Evolutionary conservation across 2,888 invertebrate species (phyloP), one percentile per base, ranked within the genome.

Genomic region (Oxycera nigricornis): DNA sequence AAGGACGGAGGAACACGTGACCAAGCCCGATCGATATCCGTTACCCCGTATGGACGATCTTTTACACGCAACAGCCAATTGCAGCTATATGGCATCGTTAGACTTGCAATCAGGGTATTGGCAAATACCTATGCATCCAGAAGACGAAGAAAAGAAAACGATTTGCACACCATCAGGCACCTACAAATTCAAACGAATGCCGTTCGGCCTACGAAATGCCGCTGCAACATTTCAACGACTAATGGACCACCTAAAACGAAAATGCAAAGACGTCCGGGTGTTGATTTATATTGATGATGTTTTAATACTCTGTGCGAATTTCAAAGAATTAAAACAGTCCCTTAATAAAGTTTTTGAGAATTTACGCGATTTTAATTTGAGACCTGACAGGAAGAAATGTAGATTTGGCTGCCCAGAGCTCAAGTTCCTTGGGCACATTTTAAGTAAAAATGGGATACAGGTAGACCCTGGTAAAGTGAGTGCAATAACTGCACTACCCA

Each of bases 291-390:
- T 7, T 7, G 7, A 35, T 35, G 39, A 7, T 35, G 26, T 81
- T 2, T 72, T 81, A 0, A 39, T 81, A 0, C 73, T 80, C 1
- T 81, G 81, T 0, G 74, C 74, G 0, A 59, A 68, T 2, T 82
- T 80, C 11, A 9, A 11, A 9, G 11, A 39, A 39, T 11, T 9
- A 7, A 9, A 9, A 11, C 9, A 7, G 11, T 7, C 7, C 11
- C 11, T 39, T 9, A 7, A 11, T 35, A 6, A 35, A 7, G 39
- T 6, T 35, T 7, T 35, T 11, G 39, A 35, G 11, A 11, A 35
- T 35, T 35, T 11, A 35, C 11, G 11, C 39, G 7, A 35, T 35
- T 11, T 35, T 35, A 35, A 35, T 35, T 7, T n/a, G 70, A 22
- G 74, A 67, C 0, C 70, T 74, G 14, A 68, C 72, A n/a, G 74